phyloP scores from a whole-genome alignment of 2,888 invertebrate species.

The Teleiodes luculella region DNA sequence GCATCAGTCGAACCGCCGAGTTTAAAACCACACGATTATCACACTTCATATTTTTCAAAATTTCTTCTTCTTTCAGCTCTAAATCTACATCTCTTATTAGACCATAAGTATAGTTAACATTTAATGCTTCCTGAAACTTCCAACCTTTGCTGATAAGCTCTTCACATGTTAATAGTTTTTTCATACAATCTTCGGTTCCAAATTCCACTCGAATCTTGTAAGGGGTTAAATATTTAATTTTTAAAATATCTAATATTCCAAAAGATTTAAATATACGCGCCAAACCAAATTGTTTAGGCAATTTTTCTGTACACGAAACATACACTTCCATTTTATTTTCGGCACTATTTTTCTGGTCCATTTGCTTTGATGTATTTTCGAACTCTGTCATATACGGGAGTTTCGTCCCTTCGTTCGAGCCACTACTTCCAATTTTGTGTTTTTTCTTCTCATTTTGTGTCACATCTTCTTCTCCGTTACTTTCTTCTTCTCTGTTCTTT shows the following conservation, averaged over 20 bases:
- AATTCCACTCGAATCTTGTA: neutral
- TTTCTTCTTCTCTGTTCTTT: too few relatives aligned
- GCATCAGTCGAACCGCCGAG: neutral
- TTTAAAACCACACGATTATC: neutral
- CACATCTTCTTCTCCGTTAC: too few relatives aligned
- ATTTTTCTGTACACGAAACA: neutral
- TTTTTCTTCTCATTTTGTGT: too few relatives aligned
- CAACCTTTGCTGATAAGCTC: neutral
- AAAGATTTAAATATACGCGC: neutral
- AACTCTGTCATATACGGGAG: too few relatives aligned
- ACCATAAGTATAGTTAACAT: neutral
- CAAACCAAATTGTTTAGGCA: neutral
- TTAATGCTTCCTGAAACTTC: neutral
- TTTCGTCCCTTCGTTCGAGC: too few relatives aligned
- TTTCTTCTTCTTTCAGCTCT: neutral
- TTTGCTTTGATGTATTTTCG: too few relatives aligned
- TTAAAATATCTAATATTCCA: neutral
- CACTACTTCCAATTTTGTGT: too few relatives aligned
- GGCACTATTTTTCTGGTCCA: too few relatives aligned
- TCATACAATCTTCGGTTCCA: neutral
- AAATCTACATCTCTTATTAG: neutral
- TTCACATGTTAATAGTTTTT: neutral
- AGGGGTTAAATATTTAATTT: neutral
- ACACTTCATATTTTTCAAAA: neutral
- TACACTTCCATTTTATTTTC: neutral